A percentile compares a stretch with the other conserved stretches of the same genome.
These are phyloP conservation scores for Astropecten irregularis DNA, from an alignment of 53 echinoderm and acorn worm genomes.

Conservation along the genomic window DNA sequence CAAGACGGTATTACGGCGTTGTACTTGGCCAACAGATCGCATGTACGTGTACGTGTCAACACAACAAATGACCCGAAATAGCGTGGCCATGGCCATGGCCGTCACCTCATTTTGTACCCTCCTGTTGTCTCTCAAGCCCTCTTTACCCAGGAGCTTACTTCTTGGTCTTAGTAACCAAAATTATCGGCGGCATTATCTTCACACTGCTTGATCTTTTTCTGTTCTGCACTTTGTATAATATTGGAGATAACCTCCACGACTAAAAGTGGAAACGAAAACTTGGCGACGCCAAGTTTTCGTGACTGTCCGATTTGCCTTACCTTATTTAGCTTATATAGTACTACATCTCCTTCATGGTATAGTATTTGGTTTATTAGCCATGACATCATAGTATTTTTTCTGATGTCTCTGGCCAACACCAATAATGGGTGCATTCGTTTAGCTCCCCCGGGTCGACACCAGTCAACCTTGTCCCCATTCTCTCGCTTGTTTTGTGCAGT, in stretches of 20 bases:
- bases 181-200: not conserved
- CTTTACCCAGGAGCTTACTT: no score
- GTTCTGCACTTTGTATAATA: not conserved
- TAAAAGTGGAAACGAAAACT: not conserved
- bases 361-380: not conserved
- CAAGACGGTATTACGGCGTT: no score
- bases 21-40: no score
- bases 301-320: not conserved
- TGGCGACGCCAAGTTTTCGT: conserved; percentile 16
- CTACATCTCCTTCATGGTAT: conserved; percentile 10
- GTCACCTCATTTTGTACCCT: no score
- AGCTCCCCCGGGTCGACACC: no score
- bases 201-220: not conserved
- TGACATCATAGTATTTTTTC: conserved; percentile 16
- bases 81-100: no score
- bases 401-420: not conserved
- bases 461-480: no score
- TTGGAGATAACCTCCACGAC: not conserved
- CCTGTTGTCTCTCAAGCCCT: no score
- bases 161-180: conserved; percentile 3
- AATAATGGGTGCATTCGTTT: no score
- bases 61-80: no score
- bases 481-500: no score
- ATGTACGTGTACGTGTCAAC: no score
- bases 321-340: conserved; percentile 3